Base-by-base conservation (phyloP, 2,797 vertebrate genomes). In the Parauchenoglanis punctatus region DNA sequence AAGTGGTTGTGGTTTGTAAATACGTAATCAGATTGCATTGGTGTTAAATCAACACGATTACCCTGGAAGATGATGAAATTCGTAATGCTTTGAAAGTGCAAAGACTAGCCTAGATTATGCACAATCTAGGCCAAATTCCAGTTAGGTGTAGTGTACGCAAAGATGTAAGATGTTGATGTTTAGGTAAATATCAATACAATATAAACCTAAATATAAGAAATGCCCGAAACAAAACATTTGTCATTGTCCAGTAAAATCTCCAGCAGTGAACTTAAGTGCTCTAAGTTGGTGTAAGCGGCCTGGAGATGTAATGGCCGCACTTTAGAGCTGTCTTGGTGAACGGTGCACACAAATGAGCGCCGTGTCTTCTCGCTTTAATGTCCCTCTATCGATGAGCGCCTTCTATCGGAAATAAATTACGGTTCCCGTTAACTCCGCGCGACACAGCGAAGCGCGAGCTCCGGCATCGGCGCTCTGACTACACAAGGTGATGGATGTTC, bases 331-430 rank as follows among this genome's bases (percentile, higher is more conserved):
- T 85, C 83, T 86, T 77, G 86, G 77, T 88, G 87, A 87, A 87
- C 81, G 86, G 61, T 84, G 86, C 87, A 86, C 89, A 92, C 89
- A 91, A 88, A 90, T 76, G 87, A 91, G 89, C 84, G 85, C 83
- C 77, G 87, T 91, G 91, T 92, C 89, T 88, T 49, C 84, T 89
- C 77, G 90, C 89, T 91, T 92, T 91, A 90, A 91, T 92, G 90
- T 91, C 90, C 85, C 85, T 86, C 80, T 89, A 92, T 93, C 87
- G 92, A 92, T 88, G 89, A 89, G 84, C 86, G 82, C 75, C 88
- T 87, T 87, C 89, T 92, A 91, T 92, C 88, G 89, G 91, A 90
- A 92, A 92, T 92, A 91, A 91, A 93, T 92, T 87, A 91, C 89
- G 76, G 77, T 81, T 81, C 84, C 90, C 82, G 92, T 90, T 87